Percentiles rank a stretch among this genome's conserved stretches.
Conservation (phyloP, 2,888 invertebrate species). For the Panzeria rudis region DNA sequence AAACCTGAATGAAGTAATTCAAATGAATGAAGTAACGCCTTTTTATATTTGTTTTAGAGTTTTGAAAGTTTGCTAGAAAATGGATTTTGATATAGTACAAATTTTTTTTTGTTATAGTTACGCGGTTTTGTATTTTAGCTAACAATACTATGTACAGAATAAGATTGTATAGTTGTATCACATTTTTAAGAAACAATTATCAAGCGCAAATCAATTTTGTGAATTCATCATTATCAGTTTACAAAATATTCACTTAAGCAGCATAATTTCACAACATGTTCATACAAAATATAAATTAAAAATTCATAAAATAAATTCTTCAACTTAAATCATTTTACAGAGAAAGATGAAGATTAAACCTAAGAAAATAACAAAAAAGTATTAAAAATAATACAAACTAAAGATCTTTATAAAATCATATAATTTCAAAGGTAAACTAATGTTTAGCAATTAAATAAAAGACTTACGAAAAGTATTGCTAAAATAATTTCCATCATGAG, state of each 20-base stretch:
- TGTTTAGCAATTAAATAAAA: slow-evolving; percentile 35
- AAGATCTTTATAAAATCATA: slow-evolving; percentile 18
- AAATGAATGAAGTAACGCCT: too few relatives aligned
- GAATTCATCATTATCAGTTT: background rate
- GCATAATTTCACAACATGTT: slow-evolving; percentile 4
- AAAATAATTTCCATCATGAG: slow-evolving; percentile 20
- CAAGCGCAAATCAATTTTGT: too few relatives aligned
- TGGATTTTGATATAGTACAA: too few relatives aligned
- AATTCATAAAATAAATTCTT: slow-evolving; percentile 8
- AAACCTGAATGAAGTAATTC: too few relatives aligned
- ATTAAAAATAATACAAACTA: slow-evolving; percentile 7
- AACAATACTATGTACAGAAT: too few relatives aligned
- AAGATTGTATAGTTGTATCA: too few relatives aligned
- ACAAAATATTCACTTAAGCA: background rate
- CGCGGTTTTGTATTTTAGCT: too few relatives aligned
- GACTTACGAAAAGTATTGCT: slow-evolving; percentile 62
- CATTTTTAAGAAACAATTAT: too few relatives aligned
- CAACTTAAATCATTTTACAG: slow-evolving; percentile 67
- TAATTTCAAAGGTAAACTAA: slow-evolving; percentile 54
- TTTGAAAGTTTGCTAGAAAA: too few relatives aligned
- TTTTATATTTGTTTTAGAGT: too few relatives aligned
- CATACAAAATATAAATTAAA: background rate
- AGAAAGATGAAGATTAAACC: slow-evolving; percentile 74
- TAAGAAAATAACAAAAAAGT: slow-evolving; percentile 25
- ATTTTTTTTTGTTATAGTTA: too few relatives aligned